These are phyloP conservation scores for Calyptomena viridis DNA, from an alignment of 2,113 vertebrate species.

Conservation along the genomic window DNA sequence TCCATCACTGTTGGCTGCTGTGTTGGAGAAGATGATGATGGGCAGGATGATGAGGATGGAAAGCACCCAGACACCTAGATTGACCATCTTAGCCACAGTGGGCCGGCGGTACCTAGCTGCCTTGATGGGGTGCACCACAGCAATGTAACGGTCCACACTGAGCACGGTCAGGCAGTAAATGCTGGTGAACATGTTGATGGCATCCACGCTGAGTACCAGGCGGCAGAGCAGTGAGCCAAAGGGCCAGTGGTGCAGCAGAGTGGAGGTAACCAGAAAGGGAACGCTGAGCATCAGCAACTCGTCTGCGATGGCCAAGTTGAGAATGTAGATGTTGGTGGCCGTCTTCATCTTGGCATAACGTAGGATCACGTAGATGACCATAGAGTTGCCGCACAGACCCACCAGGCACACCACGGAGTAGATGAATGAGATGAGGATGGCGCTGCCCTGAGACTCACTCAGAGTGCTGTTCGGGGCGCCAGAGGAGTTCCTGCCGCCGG, in stretches of 20 bases:
- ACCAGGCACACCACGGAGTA: constrained; percentile 90
- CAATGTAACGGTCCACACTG: constrained; percentile 88
- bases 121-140: constrained; percentile 91
- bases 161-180: constrained; percentile 90
- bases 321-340: constrained; percentile 90
- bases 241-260: constrained; percentile 88
- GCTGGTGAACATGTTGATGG: constrained; percentile 95
- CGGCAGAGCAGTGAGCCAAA: constrained; percentile 88
- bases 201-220: constrained; percentile 88
- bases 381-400: constrained; percentile 88
- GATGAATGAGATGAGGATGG: constrained; percentile 90
- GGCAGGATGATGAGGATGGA: constrained; percentile 87
- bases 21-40: constrained; percentile 87
- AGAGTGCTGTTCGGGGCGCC: constrained; percentile 77
- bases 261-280: constrained; percentile 88
- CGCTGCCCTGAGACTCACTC: constrained; percentile 82
- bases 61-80: constrained; percentile 86
- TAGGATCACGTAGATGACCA: constrained; percentile 92
- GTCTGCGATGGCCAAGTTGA: constrained; percentile 88
- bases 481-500: constrained; percentile 68
- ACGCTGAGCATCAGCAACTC: constrained; percentile 91
- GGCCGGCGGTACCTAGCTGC: constrained; percentile 87
- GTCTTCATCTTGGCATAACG: constrained; percentile 93
- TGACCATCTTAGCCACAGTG: constrained; percentile 88
- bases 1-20: constrained; percentile 84